Percentiles rank a stretch among this genome's conserved stretches.
phyloP scores from a whole-genome alignment of 2,888 invertebrate species.

The Arge pagana region DNA sequence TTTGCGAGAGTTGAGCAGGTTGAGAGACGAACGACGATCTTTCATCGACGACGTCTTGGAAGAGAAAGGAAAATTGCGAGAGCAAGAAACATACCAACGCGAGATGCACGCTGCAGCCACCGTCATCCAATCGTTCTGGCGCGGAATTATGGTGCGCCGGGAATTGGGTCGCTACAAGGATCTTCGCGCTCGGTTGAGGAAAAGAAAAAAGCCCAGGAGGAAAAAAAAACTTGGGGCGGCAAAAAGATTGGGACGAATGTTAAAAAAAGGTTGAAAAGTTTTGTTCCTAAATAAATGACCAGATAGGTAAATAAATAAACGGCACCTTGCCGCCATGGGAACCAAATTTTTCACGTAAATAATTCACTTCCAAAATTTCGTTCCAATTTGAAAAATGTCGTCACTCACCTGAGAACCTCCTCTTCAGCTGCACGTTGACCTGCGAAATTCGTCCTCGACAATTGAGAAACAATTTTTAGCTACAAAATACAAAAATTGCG shows the following conservation, averaged over 20 bases:
- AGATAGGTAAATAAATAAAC: too few species aligned
- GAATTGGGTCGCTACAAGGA: constrained; percentile 40
- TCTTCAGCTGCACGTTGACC: too few species aligned
- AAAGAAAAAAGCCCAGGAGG: constrained; percentile 27
- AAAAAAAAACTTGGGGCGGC: constrained; percentile 9
- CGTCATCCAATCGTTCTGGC: constrained; percentile 44
- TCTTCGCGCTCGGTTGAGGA: constrained; percentile 31
- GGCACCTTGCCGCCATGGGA: too few species aligned
- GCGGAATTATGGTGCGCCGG: constrained; percentile 47
- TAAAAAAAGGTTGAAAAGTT: too few species aligned
- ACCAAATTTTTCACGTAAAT: too few species aligned
- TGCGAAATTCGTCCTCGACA: too few species aligned
- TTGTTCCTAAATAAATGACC: too few species aligned
- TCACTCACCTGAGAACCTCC: too few species aligned
- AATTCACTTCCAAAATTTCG: too few species aligned
- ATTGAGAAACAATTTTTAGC: too few species aligned
- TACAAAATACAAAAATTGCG: too few species aligned
- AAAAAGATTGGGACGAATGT: neutral
- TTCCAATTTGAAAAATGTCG: too few species aligned
- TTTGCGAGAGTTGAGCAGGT: constrained; percentile 30
- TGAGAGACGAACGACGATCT: constrained; percentile 34
- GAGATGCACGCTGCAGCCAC: constrained; percentile 39
- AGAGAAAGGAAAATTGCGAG: constrained; percentile 29
- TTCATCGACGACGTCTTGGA: constrained; percentile 38
- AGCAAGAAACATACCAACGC: constrained; percentile 33